Conservation (phyloP, 2,113 vertebrate species). For the Thalassarche chlororhynchos region DNA sequence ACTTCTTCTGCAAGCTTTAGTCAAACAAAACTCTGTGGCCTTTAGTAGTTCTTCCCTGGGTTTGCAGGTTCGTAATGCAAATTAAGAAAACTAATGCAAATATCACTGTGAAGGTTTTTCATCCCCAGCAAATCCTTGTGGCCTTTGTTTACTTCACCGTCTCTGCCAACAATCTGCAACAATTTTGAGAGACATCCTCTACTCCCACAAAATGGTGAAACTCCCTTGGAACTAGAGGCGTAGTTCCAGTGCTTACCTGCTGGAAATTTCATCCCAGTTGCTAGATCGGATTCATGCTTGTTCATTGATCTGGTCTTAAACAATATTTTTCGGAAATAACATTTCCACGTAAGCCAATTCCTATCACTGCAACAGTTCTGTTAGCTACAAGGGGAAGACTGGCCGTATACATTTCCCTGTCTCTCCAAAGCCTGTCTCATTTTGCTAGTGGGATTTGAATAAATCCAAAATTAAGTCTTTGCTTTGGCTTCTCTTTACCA, state of each 20-base stretch:
- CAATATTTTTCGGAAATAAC: background rate
- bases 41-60: background rate
- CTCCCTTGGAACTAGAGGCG: background rate
- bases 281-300: background rate
- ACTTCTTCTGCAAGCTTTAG: background rate
- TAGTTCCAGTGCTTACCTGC: background rate
- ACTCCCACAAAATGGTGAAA: background rate
- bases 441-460: background rate
- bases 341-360: background rate
- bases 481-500: background rate
- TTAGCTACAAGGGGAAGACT: background rate
- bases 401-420: background rate
- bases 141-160: background rate
- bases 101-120: background rate
- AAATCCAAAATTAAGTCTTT: background rate
- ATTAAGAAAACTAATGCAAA: background rate
- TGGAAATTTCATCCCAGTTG: background rate
- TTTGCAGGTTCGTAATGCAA: background rate
- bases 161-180: background rate
- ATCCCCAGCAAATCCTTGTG: background rate
- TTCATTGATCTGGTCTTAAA: background rate
- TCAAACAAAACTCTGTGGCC: background rate
- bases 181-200: background rate
- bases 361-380: background rate
- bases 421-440: background rate